phyloP scores from a whole-genome alignment of 2,797 vertebrate species.

The Emydoidea blandingii region DNA sequence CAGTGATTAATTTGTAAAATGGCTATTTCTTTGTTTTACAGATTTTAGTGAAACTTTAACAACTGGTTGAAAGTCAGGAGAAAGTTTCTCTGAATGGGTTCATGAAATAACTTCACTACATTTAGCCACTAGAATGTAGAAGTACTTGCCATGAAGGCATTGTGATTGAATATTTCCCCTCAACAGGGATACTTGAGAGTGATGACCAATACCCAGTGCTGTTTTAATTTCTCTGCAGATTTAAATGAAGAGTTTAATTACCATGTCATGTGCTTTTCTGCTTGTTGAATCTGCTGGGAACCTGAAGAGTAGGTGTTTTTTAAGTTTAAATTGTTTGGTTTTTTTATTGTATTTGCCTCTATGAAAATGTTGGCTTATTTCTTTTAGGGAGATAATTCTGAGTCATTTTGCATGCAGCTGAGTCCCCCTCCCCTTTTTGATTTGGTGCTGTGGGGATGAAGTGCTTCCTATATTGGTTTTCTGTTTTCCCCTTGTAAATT shows the following conservation, averaged over 20 bases:
- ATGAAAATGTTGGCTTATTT: background rate
- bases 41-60: background rate
- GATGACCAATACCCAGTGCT: background rate
- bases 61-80: background rate
- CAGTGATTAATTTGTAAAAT: background rate
- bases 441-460: background rate
- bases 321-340: background rate
- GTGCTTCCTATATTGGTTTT: background rate
- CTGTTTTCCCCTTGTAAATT: slow-evolving; percentile 1
- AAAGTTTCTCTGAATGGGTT: background rate
- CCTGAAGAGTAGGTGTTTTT: background rate
- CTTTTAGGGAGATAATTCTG: background rate
- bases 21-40: background rate
- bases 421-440: background rate
- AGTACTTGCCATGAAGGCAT: background rate
- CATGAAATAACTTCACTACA: background rate
- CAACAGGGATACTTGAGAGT: background rate
- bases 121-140: background rate
- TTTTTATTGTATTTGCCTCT: background rate
- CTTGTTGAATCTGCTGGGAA: background rate
- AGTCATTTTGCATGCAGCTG: background rate
- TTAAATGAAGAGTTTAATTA: background rate
- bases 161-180: background rate
- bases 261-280: background rate
- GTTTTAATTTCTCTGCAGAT: background rate